These are phyloP conservation scores for Tarsius wallacei DNA, from an alignment of 2,797 vertebrate species.

Conservation along the genomic window DNA sequence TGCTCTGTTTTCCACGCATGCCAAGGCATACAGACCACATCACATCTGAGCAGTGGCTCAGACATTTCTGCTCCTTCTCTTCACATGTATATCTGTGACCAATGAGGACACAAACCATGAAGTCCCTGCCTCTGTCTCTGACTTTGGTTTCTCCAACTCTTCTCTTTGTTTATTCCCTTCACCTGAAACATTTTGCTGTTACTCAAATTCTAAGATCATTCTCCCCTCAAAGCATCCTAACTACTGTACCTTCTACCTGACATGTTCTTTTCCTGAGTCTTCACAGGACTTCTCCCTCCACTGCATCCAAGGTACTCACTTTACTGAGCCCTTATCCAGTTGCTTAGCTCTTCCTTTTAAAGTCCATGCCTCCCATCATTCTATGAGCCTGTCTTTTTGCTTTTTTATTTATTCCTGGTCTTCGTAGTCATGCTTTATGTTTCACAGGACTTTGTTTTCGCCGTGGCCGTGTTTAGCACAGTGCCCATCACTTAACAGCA, in stretches of 20 bases:
- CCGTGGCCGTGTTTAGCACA: not conserved
- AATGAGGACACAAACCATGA: too few relatives aligned
- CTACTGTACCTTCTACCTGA: fast-evolving
- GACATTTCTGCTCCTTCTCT: not conserved
- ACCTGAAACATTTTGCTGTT: not conserved
- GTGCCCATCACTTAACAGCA: not conserved
- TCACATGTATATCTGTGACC: not conserved
- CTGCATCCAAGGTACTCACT: not conserved
- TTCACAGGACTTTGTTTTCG: not conserved
- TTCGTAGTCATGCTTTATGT: fast-evolving
- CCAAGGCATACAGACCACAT: not conserved
- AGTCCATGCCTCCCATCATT: not conserved
- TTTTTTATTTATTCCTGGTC: not conserved
- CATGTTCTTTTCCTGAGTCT: too few relatives aligned
- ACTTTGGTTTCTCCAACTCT: not conserved
- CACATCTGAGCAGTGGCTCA: not conserved
- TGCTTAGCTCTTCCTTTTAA: not conserved
- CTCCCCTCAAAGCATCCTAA: not conserved
- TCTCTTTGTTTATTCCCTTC: not conserved
- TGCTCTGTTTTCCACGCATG: not conserved
- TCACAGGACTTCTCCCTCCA: not conserved
- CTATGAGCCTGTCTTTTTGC: not conserved
- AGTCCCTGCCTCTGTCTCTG: not conserved
- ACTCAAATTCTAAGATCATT: not conserved
- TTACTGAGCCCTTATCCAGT: too few relatives aligned